phyloP scores from a whole-genome alignment of 2,888 invertebrate species.

The Pseudococcus viburni region DNA sequence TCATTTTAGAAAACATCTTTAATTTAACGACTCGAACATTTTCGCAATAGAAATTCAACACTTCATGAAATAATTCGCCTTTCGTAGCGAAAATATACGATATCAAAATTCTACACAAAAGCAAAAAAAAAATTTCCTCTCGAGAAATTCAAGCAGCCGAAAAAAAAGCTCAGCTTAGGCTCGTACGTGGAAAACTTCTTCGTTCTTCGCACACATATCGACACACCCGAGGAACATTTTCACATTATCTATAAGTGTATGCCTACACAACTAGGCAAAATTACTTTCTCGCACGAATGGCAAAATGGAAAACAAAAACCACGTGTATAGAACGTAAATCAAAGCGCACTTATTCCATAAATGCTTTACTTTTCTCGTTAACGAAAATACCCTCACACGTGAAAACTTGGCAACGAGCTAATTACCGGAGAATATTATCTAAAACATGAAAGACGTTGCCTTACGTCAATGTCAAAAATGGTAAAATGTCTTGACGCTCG shows the following conservation, averaged over 20 bases:
- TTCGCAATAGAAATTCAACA: slow-evolving; percentile 7
- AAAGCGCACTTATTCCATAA: background rate
- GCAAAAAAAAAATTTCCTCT: background rate
- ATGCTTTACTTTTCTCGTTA: slow-evolving; percentile 15
- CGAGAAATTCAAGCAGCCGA: background rate
- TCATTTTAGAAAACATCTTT: slow-evolving; percentile 14
- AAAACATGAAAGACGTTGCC: slow-evolving; percentile 32
- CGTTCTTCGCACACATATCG: background rate
- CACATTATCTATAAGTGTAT: background rate
- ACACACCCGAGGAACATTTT: background rate
- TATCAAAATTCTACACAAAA: background rate
- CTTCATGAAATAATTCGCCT: background rate
- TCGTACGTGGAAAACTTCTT: background rate
- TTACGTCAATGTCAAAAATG: slow-evolving; percentile 24
- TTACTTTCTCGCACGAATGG: background rate
- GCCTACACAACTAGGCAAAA: too few species aligned
- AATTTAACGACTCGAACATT: slow-evolving; percentile 14
- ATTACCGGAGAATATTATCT: slow-evolving; percentile 18
- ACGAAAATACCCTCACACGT: background rate
- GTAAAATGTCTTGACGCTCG: background rate
- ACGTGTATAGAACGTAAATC: background rate
- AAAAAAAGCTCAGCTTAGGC: background rate
- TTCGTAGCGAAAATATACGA: background rate
- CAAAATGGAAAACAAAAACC: background rate
- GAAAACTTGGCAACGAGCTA: slow-evolving; percentile 23